A percentile compares a stretch with the other conserved stretches of the same genome.
These are phyloP conservation scores for Strix uralensis DNA, from an alignment of 2,113 vertebrate species.

Conservation along the genomic window DNA sequence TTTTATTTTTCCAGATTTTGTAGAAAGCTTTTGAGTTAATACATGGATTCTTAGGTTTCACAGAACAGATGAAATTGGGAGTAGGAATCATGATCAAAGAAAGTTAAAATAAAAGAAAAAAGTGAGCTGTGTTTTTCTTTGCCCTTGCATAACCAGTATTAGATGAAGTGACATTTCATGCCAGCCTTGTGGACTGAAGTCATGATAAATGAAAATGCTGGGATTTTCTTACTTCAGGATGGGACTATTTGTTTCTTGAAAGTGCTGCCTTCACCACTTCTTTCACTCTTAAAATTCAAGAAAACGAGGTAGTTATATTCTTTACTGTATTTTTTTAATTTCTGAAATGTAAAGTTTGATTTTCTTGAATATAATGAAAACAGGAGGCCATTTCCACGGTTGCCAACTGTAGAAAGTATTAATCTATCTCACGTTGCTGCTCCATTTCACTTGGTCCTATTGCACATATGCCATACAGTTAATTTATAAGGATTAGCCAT, in stretches of 20 bases:
- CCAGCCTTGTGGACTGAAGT: too few relatives aligned
- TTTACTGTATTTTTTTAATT: neutral
- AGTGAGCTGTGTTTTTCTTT: neutral
- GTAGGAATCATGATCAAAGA: neutral
- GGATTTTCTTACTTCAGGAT: neutral
- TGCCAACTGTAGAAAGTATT: neutral
- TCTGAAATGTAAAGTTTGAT: neutral
- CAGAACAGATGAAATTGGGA: neutral
- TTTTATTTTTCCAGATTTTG: neutral
- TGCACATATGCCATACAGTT: neutral
- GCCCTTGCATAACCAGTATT: neutral
- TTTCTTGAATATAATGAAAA: neutral
- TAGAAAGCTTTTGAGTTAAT: neutral
- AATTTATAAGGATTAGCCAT: neutral
- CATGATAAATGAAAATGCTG: neutral
- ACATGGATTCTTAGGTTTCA: neutral
- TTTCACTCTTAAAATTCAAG: neutral
- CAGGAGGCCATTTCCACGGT: neutral
- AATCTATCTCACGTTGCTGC: accelerated
- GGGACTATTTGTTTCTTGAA: neutral
- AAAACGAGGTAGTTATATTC: neutral
- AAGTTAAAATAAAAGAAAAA: neutral
- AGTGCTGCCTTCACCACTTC: accelerated
- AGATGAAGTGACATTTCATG: neutral
- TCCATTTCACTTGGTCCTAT: neutral